Evolutionary conservation across 2,888 invertebrate genomes (phyloP).

Genomic region (Metallyticus violacea): DNA sequence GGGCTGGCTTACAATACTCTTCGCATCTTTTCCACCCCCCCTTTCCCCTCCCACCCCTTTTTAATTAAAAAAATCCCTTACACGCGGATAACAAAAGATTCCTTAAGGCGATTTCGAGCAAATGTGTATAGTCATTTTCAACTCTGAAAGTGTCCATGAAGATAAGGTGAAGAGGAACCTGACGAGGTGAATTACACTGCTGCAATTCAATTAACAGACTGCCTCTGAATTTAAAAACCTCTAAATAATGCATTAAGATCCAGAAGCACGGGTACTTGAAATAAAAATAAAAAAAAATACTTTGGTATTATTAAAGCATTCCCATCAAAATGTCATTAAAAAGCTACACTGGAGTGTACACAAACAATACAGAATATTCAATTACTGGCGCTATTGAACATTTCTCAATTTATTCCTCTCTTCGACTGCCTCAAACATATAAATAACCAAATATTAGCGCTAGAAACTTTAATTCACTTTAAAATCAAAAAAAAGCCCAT

Average conservation of each 20-base stretch:
- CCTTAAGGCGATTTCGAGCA: neutral
- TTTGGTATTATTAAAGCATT: neutral
- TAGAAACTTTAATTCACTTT: no score
- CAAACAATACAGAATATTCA: neutral
- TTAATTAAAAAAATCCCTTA: conserved; percentile 7
- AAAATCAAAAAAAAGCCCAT: no score
- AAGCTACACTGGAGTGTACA: neutral
- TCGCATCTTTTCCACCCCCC: neutral
- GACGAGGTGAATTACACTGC: neutral
- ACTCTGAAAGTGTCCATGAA: neutral
- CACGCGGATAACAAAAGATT: neutral
- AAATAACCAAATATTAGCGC: no score
- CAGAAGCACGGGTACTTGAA: neutral
- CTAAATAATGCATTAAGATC: neutral
- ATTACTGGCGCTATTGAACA: neutral
- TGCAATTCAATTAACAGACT: neutral
- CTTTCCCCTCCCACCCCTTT: neutral
- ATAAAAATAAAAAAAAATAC: no score
- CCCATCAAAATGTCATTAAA: no score
- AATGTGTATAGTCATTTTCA: neutral
- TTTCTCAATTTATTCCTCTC: neutral
- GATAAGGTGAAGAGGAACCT: neutral
- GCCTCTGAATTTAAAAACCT: neutral
- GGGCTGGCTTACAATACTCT: neutral
- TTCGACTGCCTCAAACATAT: no score